Percentiles rank a stretch among this genome's conserved stretches.
These are phyloP conservation scores for Octopus sinensis DNA, from an alignment of 1,140 invertebrate genomes.

Conservation along the genomic window DNA sequence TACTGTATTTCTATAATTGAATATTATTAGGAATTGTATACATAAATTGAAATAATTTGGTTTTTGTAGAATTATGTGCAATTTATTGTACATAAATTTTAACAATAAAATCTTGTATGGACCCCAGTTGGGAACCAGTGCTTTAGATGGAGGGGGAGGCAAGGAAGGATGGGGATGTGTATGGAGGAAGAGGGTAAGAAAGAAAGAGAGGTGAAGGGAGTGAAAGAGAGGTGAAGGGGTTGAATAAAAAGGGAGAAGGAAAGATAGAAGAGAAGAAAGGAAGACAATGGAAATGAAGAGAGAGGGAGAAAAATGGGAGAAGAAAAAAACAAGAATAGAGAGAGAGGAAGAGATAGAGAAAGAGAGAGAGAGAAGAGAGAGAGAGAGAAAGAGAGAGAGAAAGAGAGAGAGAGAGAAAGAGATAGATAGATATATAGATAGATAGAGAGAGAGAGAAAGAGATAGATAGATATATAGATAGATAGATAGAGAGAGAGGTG, in stretches of 20 bases:
- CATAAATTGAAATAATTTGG: too few species aligned
- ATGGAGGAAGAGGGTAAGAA: constrained; percentile 3
- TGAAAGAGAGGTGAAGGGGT: not conserved
- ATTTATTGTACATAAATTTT: too few species aligned
- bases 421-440: not conserved
- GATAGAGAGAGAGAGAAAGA: not conserved
- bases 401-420: not conserved
- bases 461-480: not conserved
- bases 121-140: too few species aligned
- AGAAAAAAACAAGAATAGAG: not conserved
- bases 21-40: too few species aligned
- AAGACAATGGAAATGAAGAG: constrained; percentile 10
- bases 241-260: not conserved
- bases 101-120: too few species aligned
- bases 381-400: not conserved
- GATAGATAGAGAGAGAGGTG: not conserved
- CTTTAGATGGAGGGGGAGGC: not conserved
- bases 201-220: not conserved
- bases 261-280: not conserved
- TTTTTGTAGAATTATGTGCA: too few species aligned
- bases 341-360: not conserved
- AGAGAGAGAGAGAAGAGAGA: not conserved
- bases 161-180: constrained; percentile 2
- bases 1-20: too few species aligned
- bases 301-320: not conserved